Base-by-base conservation (phyloP, 2,113 vertebrate genomes). In the Chauna torquata region DNA sequence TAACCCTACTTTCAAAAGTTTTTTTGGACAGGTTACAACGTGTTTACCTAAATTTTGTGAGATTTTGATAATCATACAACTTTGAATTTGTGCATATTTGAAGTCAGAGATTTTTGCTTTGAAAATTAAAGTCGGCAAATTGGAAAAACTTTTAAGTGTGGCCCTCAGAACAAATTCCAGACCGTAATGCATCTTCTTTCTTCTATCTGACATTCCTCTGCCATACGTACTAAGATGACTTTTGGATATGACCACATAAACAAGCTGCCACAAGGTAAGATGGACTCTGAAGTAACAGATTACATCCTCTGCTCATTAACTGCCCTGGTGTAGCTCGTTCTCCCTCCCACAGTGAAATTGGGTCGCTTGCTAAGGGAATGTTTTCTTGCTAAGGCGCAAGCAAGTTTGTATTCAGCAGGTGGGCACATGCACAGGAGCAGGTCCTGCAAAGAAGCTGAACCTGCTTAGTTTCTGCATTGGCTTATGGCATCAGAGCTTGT, bases 381-480 rank as follows among this genome's bases (percentile, higher is more conserved):
- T 13, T 17, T 16, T 66, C 9, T 59, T 75, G 22, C 38, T 45
- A 40, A 90, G n/a, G 16, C 6, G 3, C 11, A 42, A 13, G 14
- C 36, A 69, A 66, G 47, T 59, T 71, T 68, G 32, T 6, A 30
- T 15, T 70, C n/a, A 9, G 38, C 44, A 69, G 13, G 45, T 1
- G 2, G 76, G 40, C 68, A 22, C 3, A 15, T 30, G 24, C 75
- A 68, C 58, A 86, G 75, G 76, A 82, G 78, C 44, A 75, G 40
- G 70, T 78, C 27, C 20, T 24, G 20, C 6, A 30, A 47, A 57
- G 36, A 6, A 75, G 42, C 45, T 81, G 65, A 84, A 66, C 32
- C 36, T 1, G 3, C n/a, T 30, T 0, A 0, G 10, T 65, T 86
- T 77, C 72, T 70, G 10, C 3, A 2, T 55, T 93, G 68, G 30